Evolutionary conservation across 2,888 invertebrate species (phyloP).

Genomic region (Ceriagrion tenellum): DNA sequence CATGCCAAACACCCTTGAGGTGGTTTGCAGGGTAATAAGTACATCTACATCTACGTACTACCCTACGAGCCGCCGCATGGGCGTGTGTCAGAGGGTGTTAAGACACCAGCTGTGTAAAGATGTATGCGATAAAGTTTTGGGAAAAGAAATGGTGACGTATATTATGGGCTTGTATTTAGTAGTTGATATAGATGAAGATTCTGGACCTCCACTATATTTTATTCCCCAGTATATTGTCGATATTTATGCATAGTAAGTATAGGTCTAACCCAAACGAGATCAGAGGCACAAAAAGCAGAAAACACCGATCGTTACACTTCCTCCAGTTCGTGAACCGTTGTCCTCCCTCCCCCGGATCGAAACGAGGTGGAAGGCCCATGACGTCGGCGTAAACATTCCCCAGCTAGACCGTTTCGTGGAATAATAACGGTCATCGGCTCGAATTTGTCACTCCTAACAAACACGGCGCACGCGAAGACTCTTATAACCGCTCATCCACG

Average conservation of each 20-base stretch:
- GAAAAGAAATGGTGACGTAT: no score
- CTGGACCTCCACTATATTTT: no score
- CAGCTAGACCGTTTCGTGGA: not conserved
- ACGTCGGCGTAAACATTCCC: constrained; percentile 25
- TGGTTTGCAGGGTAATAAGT: no score
- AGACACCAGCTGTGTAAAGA: no score
- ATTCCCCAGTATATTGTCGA: no score
- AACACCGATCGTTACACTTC: not conserved
- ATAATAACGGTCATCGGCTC: not conserved
- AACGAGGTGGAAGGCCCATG: not conserved
- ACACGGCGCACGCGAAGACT: not conserved
- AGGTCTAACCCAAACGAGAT: not conserved
- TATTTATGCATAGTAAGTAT: not conserved
- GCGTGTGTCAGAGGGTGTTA: no score
- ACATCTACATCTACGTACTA: no score
- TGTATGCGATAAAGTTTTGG: no score
- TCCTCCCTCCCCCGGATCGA: not conserved
- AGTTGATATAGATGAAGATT: no score
- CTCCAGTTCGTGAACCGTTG: not conserved
- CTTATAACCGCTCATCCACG: not conserved
- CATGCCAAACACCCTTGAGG: no score
- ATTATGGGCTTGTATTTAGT: no score
- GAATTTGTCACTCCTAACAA: not conserved
- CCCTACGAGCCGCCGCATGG: no score
- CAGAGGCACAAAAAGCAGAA: not conserved